Percentiles rank a stretch among this genome's conserved stretches.
Evolutionary conservation across 2,888 invertebrate genomes (phyloP).

Genomic region (Vannuccia rotundouncinata): DNA sequence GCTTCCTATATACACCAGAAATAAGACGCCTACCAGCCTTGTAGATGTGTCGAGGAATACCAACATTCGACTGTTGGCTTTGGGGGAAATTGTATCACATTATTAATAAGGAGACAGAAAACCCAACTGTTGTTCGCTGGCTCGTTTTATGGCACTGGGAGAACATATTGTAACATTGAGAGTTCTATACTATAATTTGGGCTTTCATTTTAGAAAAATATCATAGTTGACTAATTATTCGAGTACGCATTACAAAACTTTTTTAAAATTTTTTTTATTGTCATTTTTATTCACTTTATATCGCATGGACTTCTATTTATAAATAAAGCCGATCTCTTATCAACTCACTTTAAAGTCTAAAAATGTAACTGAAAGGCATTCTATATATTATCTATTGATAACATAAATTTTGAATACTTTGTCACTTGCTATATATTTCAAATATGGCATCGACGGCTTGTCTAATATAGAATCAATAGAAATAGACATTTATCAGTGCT

Average conservation of each 20-base stretch:
- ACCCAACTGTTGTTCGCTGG: background rate
- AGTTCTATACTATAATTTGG: too few species aligned
- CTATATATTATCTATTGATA: background rate
- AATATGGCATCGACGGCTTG: background rate
- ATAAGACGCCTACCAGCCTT: background rate
- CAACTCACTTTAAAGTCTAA: too few species aligned
- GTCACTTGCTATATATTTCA: background rate
- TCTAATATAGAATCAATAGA: background rate
- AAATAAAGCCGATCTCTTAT: too few species aligned
- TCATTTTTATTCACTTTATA: too few species aligned
- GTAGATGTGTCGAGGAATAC: conserved; percentile 12
- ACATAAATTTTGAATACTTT: background rate
- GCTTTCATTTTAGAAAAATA: too few species aligned
- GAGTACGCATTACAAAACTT: too few species aligned
- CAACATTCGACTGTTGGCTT: background rate
- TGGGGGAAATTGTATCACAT: conserved; percentile 10
- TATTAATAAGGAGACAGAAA: conserved; percentile 17
- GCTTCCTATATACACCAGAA: background rate
- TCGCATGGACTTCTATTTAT: too few species aligned
- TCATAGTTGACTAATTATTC: too few species aligned
- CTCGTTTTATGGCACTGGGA: too few species aligned
- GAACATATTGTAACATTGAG: too few species aligned
- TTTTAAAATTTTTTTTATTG: too few species aligned
- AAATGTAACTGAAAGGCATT: too few species aligned
- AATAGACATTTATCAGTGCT: background rate